Evolutionary conservation across 2,888 invertebrate genomes (phyloP).

Genomic region (Netelia virgata): DNA sequence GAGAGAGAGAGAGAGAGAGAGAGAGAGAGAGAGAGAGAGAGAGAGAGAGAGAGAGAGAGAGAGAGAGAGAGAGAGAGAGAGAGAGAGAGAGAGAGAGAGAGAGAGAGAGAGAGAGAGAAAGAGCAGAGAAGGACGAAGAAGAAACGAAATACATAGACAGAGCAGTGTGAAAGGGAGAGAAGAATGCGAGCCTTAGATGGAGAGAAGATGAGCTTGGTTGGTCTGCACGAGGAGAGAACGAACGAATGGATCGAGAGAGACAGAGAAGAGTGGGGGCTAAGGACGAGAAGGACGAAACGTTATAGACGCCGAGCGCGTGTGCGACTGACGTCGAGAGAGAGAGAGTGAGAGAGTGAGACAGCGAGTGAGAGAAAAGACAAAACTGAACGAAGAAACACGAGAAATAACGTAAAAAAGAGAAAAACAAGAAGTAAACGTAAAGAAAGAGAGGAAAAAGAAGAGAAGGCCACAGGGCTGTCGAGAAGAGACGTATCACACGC

Average conservation of each 20-base stretch:
- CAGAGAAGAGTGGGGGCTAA: not conserved
- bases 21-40: too few relatives aligned
- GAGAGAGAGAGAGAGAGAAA: slow-evolving; percentile 37
- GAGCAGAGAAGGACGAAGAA: slow-evolving; percentile 44
- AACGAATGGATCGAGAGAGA: slow-evolving; percentile 31
- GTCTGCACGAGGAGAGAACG: slow-evolving; percentile 38
- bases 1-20: too few relatives aligned
- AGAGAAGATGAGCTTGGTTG: slow-evolving; percentile 60
- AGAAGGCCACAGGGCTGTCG: slow-evolving; percentile 58
- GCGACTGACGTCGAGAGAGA: slow-evolving; percentile 20
- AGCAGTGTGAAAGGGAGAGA: slow-evolving; percentile 42
- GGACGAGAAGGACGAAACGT: slow-evolving; percentile 39
- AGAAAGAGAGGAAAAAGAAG: not conserved
- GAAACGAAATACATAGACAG: slow-evolving; percentile 42
- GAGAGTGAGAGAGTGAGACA: not conserved
- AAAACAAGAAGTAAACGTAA: slow-evolving; percentile 19
- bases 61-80: too few relatives aligned
- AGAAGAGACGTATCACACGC: slow-evolving; percentile 60
- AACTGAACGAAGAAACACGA: slow-evolving; percentile 31
- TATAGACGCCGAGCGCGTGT: slow-evolving; percentile 62
- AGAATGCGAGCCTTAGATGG: slow-evolving; percentile 63
- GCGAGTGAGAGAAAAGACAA: slow-evolving; percentile 17
- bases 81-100: too few relatives aligned
- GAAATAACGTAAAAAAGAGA: slow-evolving; percentile 8
- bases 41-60: too few relatives aligned